These are phyloP conservation scores for Patagioenas fasciata DNA, from an alignment of 2,113 vertebrate species.

Conservation along the genomic window DNA sequence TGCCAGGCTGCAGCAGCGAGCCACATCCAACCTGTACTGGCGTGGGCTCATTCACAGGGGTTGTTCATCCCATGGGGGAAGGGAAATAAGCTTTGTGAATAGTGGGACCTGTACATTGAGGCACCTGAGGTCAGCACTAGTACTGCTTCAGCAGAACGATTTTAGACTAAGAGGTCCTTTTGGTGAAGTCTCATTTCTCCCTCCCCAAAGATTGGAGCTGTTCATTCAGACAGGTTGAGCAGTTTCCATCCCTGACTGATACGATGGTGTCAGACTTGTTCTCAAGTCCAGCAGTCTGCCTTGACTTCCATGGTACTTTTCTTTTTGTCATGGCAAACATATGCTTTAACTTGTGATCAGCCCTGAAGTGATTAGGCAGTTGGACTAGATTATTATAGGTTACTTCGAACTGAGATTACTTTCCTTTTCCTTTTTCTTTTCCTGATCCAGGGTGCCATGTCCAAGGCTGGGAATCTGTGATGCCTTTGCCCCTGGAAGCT, in stretches of 20 bases:
- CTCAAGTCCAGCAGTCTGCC: background rate
- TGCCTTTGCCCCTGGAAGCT: background rate
- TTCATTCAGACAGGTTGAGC: background rate
- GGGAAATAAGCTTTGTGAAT: background rate
- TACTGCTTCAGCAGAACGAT: background rate
- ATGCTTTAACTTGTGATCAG: background rate
- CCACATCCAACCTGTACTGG: background rate
- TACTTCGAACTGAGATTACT: too few relatives aligned
- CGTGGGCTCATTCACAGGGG: background rate
- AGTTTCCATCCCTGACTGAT: background rate
- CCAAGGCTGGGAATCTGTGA: background rate
- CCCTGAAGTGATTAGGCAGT: background rate
- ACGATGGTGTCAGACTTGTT: background rate
- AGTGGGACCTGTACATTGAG: background rate
- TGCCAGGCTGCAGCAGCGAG: background rate
- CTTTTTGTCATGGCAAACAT: background rate
- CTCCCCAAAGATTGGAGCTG: rapidly evolving
- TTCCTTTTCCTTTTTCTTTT: too few relatives aligned
- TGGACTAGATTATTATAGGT: background rate
- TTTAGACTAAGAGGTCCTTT: background rate
- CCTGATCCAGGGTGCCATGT: background rate
- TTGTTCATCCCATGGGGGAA: background rate
- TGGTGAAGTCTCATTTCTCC: background rate
- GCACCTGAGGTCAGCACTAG: background rate
- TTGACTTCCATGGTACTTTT: background rate